Evolutionary conservation across 1,140 invertebrate genomes (phyloP).

Genomic region (Scaptomyza hsui): DNA sequence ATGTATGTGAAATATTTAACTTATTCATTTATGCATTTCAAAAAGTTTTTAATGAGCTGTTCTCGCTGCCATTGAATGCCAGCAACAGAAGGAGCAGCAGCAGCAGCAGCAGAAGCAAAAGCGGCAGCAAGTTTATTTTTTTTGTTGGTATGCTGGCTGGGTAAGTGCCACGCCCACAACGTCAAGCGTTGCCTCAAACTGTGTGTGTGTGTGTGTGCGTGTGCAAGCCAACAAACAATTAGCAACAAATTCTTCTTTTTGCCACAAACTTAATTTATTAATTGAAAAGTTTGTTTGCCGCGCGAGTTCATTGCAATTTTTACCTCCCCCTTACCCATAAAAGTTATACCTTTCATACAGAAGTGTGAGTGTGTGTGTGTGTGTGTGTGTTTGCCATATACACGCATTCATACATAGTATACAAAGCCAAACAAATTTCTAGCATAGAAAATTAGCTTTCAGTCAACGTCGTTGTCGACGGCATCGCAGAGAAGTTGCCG

Average conservation of each 20-base stretch:
- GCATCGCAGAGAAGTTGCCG: slow-evolving; percentile 20
- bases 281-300: slow-evolving; percentile 66
- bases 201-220: slow-evolving; percentile 23
- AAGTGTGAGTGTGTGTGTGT: too few relatives aligned
- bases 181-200: slow-evolving; percentile 14
- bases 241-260: slow-evolving; percentile 34
- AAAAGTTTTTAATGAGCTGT: slow-evolving; percentile 48
- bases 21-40: slow-evolving; percentile 43
- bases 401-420: too few relatives aligned
- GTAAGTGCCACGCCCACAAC: slow-evolving; percentile 50
- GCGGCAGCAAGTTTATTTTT: slow-evolving; percentile 23
- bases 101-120: not conserved
- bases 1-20: slow-evolving; percentile 38
- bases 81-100: too few relatives aligned
- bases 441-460: slow-evolving; percentile 63
- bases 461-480: slow-evolving; percentile 49
- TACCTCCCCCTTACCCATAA: slow-evolving; percentile 37
- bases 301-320: slow-evolving; percentile 37
- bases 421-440: slow-evolving; percentile 57
- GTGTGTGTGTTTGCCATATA: not conserved
- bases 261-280: slow-evolving; percentile 62
- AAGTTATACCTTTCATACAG: slow-evolving; percentile 40
- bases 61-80: slow-evolving; percentile 27
- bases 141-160: slow-evolving; percentile 48
- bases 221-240: slow-evolving; percentile 56